Evolutionary conservation across 2,797 vertebrate species (phyloP), one percentile per base, ranked within the genome.

Genomic region (Vireo griseus): DNA sequence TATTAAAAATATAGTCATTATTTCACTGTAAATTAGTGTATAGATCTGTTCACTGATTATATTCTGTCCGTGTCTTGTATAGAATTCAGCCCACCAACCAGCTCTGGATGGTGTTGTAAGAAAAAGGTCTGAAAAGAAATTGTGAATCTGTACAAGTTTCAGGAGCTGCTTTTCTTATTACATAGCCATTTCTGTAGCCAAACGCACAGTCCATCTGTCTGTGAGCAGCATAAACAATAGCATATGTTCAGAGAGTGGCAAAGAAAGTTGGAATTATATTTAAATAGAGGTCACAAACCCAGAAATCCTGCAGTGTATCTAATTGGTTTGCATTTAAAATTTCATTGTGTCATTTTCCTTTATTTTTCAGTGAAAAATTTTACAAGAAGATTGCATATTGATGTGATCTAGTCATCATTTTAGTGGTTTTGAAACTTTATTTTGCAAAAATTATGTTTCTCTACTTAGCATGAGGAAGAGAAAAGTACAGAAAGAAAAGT

Each of bases 121-220:
- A 59, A 47, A 25, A 91, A 66, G 5, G 71, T 86, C 21, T 75
- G 35, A 74, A 86, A 90, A 78, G 19, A 45, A 77, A 57, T 45
- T 0, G 0, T 50, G 24, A 52, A 74, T 20, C 18, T 37, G 10
- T 83, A 51, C 31, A 16, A 3, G 11, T 66, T 91, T 35, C 9
- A 68, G 24, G 16, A 72, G 9, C 4, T 54, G 37, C 31, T 67
- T 75, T 79, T 66, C 26, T n/a, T 48, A 58, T 48, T 58, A 31
- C 4, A 21, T 3, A 39, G 24, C 0, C 1, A 9, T 40, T 63
- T 90, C 37, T 77, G 45, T 39, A 90, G 28, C 25, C 37, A 82
- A 84, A 94, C 0, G 5, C 5, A 39, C 29, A 75, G 31, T 55
- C 65, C 28, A 52, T 84, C 39, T 85, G 40, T 81, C 63, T 82